Evolutionary conservation across 2,797 vertebrate species (phyloP), one percentile per base, ranked within the genome.

Genomic region (Mus caroli): DNA sequence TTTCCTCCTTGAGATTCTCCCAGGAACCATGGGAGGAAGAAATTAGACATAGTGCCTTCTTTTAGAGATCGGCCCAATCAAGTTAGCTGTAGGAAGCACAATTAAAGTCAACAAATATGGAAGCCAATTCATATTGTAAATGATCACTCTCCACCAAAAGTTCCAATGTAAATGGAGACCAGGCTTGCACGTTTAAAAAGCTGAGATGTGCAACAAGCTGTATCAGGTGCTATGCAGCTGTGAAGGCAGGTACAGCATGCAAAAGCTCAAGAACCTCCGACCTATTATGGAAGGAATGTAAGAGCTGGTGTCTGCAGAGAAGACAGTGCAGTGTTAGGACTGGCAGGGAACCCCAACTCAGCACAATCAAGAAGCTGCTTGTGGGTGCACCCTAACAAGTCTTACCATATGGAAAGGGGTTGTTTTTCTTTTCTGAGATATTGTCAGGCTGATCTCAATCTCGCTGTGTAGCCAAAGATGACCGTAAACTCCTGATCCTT

Each of bases 1-100:
- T 50, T 82, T 37, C 80, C 28, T 71, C 58, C 31, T 62, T 58
- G 76, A 67, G 31, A 9, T 34, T 24, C 15, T 77, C 34, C 31
- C 11, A 71, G 83, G 12, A 37, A 76, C 58, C 50, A 43, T 1
- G 13, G 37, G 10, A 86, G 89, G 19, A 88, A 60, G 8, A 3
- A 73, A 88, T 60, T 43, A 94, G 88, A 92, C 15, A 34, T 52
- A 52, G 56, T 5, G 40, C 40, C 28, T 94, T 69, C 73, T 92
- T 84, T 86, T 62, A 28, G 31, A 71, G 56, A 37, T 26, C 64
- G 50, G 26, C 22, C 77, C 0, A 20, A 83, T 8, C 19, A 28
- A n/a, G 24, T 94, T 90, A 88, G 73, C 40, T 58, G 19, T 34
- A 46, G 64, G 71, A 83, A 90, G 54, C 28, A n/a, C 94, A 91